These are phyloP conservation scores for Halyomorpha halys DNA, from an alignment of 1,140 invertebrate species.

Conservation along the genomic window DNA sequence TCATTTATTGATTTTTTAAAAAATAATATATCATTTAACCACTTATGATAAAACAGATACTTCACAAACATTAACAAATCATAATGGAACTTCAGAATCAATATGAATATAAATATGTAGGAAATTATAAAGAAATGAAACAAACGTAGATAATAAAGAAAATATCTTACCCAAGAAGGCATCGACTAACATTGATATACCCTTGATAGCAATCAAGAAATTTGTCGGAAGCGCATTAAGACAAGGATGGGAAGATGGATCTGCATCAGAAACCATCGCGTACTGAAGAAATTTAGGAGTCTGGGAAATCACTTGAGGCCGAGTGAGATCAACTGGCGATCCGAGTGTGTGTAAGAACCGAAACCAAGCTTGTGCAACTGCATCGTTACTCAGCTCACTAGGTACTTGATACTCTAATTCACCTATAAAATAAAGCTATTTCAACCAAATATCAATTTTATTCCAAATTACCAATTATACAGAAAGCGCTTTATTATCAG, in stretches of 20 bases:
- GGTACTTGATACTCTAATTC: slow-evolving; percentile 81
- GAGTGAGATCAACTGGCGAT: slow-evolving; percentile 85
- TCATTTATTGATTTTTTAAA: no score
- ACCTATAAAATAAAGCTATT: slow-evolving; percentile 40
- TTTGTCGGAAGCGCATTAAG: slow-evolving; percentile 75
- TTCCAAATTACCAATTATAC: no score
- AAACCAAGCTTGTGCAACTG: slow-evolving; percentile 89
- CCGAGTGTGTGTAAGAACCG: slow-evolving; percentile 84
- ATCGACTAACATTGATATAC: slow-evolving; percentile 84
- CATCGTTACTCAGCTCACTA: slow-evolving; percentile 72
- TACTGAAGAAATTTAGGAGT: slow-evolving; percentile 56
- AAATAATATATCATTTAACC: no score
- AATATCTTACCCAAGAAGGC: slow-evolving; percentile 76
- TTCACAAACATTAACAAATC: no score
- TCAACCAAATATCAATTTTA: no score
- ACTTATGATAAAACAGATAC: no score
- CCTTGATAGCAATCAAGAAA: slow-evolving; percentile 88
- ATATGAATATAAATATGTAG: no score
- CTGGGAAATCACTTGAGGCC: slow-evolving; percentile 53
- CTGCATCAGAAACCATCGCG: slow-evolving; percentile 59
- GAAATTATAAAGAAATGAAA: no score
- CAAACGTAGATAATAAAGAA: no score
- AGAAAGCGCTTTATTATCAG: no score
- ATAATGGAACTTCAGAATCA: no score
- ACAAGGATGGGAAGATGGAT: slow-evolving; percentile 87